A percentile compares a stretch with the other conserved stretches of the same genome.
phyloP scores from a whole-genome alignment of 1,140 invertebrate genomes.

The Galendromus occidentalis region DNA sequence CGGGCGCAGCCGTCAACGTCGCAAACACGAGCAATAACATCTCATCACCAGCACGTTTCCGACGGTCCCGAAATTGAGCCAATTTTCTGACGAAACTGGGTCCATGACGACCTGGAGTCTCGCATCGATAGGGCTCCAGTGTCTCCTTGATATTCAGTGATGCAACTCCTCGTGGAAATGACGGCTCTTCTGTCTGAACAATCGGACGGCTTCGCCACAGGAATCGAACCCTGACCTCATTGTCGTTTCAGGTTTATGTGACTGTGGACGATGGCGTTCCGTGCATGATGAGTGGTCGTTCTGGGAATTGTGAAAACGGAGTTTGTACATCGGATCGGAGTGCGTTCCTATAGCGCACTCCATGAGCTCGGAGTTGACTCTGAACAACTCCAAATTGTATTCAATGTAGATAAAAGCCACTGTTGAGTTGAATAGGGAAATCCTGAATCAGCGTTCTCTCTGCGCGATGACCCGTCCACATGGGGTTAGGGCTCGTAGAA shows the following conservation, averaged over 20 bases:
- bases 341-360: neutral
- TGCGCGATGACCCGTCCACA: too few relatives aligned
- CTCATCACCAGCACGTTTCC: neutral
- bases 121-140: neutral
- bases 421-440: too few relatives aligned
- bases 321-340: neutral
- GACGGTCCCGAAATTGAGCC: neutral
- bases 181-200: neutral
- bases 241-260: neutral
- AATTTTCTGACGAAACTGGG: neutral
- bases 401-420: too few relatives aligned
- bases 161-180: neutral
- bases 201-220: neutral
- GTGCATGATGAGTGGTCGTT: neutral
- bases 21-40: neutral
- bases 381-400: too few relatives aligned
- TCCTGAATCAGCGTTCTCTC: too few relatives aligned
- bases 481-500: too few relatives aligned
- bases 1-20: neutral
- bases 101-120: neutral
- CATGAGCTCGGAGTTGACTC: neutral
- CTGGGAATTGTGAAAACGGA: neutral
- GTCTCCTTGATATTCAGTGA: neutral
- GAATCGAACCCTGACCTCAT: neutral
- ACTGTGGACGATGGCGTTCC: conserved; percentile 2